These are phyloP conservation scores for Labrus mixtus DNA, from an alignment of 2,113 vertebrate species.

Conservation along the genomic window DNA sequence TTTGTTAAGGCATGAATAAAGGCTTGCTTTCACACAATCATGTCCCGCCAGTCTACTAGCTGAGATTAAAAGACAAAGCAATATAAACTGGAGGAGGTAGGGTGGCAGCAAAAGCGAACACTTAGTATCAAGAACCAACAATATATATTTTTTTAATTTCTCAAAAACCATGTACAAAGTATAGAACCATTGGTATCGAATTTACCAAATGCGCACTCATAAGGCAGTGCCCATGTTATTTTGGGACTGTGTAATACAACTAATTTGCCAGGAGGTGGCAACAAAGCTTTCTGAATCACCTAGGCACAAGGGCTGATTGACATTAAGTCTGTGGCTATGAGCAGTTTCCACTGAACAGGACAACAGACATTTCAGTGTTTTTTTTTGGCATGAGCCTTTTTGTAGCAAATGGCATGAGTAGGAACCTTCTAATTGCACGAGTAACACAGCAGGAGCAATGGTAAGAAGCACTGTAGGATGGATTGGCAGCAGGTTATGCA, in stretches of 20 bases:
- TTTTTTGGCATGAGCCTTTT: background rate
- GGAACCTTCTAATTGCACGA: background rate
- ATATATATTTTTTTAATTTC: background rate
- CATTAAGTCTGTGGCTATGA: background rate
- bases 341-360: background rate
- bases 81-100: background rate
- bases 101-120: background rate
- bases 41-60: background rate
- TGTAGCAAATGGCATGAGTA: background rate
- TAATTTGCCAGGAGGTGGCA: slow-evolving; percentile 27
- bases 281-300: slow-evolving; percentile 3
- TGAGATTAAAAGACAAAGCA: background rate
- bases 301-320: background rate
- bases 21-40: background rate
- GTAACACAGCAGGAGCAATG: background rate
- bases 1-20: background rate
- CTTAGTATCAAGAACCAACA: background rate
- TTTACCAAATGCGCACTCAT: background rate
- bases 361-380: background rate
- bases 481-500: slow-evolving; percentile 10
- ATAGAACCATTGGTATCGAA: too few relatives aligned
- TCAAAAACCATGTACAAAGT: background rate
- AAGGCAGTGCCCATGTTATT: background rate
- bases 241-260: slow-evolving; percentile 9
- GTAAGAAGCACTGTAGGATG: background rate